Evolutionary conservation across 2,797 vertebrate species (phyloP), one percentile per base, ranked within the genome.

Genomic region (Enoplosus armatus): DNA sequence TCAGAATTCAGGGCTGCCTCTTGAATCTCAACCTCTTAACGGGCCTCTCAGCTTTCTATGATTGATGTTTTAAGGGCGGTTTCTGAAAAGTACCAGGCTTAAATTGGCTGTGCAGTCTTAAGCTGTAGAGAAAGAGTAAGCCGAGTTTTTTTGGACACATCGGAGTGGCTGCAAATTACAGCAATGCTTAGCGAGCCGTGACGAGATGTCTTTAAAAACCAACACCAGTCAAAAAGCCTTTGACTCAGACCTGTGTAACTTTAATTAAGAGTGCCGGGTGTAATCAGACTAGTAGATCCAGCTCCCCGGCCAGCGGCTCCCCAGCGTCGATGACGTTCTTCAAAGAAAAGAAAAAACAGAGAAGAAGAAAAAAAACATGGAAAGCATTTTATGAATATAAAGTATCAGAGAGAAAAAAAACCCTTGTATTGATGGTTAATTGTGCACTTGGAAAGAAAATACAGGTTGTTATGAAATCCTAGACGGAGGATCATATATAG

Each of bases 201-300:
- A 93, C 89, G 88, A 94, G 94, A 88, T 90, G 90, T 94, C 91
- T 94, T 93, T 90, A 90, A 92, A 92, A 93, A 93, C 79, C 90
- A 92, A 92, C 89, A 92, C 79, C 87, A 91, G 91, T 93, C 89
- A 89, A 91, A 94, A 92, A 89, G 88, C 90, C 90, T 93, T 91
- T 91, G 90, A 92, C 89, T 93, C 87, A 87, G 89, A 93, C 89
- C 90, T 92, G 90, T 89, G 88, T 91, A 89, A 88, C 91, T 93
- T 93, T 93, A 94, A 94, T 93, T 94, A 94, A 93, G 91, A 90
- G 85, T 83, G 89, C 80, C 24, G 84, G 67, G 54, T 87, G 89
- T 93, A 93, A 94, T 94, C 93, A 93, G 87, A 91, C 91, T 75
- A 62, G 82, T 77, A 82, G 89, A 92, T 94, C 88, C 91, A 83